Percentiles rank a stretch among this genome's conserved stretches.
phyloP scores from a whole-genome alignment of 2,888 invertebrate genomes.

The Lapara coniferarum region DNA sequence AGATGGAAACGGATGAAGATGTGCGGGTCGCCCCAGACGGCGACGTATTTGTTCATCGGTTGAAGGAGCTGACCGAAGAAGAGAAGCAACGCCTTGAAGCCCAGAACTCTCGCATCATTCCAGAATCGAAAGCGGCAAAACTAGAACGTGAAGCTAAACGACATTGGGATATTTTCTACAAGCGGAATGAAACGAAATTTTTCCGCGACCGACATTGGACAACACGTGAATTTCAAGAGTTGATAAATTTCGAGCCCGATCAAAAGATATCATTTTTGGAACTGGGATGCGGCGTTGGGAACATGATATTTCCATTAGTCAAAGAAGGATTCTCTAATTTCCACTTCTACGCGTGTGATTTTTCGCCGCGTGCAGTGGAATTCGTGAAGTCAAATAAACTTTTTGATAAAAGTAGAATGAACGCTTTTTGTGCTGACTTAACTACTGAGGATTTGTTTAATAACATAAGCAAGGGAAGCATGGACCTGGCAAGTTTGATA shows the following conservation, averaged over 20 bases:
- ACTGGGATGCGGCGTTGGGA: slow-evolving; percentile 98
- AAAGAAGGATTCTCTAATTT: slow-evolving; percentile 87
- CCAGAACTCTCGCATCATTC: slow-evolving; percentile 84
- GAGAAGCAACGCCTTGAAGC: slow-evolving; percentile 85
- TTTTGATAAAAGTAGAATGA: slow-evolving; percentile 86
- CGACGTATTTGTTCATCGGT: slow-evolving; percentile 64
- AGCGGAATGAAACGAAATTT: slow-evolving; percentile 95
- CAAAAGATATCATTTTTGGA: slow-evolving; percentile 88
- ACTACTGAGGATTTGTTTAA: slow-evolving; percentile 87
- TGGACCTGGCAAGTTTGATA: slow-evolving; percentile 94
- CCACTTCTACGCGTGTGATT: slow-evolving; percentile 94
- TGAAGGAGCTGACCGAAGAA: slow-evolving; percentile 82
- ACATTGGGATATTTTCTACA: slow-evolving; percentile 98
- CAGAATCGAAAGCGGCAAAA: slow-evolving; percentile 89
- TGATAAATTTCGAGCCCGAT: slow-evolving; percentile 83
- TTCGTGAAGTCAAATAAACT: slow-evolving; percentile 88
- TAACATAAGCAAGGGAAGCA: slow-evolving; percentile 71
- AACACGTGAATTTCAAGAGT: slow-evolving; percentile 94
- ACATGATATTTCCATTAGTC: slow-evolving; percentile 95
- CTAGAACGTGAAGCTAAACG: slow-evolving; percentile 92
- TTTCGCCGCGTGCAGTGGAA: slow-evolving; percentile 95
- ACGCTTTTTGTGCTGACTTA: slow-evolving; percentile 93
- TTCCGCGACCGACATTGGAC: slow-evolving; percentile 99
- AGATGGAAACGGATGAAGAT: slow-evolving; percentile 70
- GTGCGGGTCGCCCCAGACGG: slow-evolving; percentile 44